Base-by-base conservation (phyloP, 2,888 invertebrate genomes). In the Punctoribates punctum region DNA sequence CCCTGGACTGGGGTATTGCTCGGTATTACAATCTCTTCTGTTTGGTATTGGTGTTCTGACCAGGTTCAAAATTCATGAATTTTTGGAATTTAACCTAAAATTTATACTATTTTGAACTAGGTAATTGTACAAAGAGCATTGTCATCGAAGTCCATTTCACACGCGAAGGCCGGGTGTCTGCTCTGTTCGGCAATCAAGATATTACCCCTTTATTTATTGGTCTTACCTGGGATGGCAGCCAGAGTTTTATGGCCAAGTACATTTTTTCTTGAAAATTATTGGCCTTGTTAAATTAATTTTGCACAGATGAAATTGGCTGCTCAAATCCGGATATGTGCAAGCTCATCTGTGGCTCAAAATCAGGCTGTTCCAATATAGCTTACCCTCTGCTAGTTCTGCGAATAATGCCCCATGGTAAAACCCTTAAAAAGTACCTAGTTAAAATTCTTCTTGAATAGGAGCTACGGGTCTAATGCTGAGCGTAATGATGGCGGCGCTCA, bases 161-260 rank as follows among this genome's bases (percentile, higher is more conserved):
- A 87, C 80, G 86, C 86, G 3, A 86, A 86, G 81, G 86, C 83
- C 6, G 86, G 86, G 2, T 84, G 85, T 42, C 83, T 86, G 70
- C 79, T 86, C 70, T 86, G 86, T 0, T 85, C 84, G 17, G 84
- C 83, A 79, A 81, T 86, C 46, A 86, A 86, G 80, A 81, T 86
- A 34, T 78, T 85, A n/a, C 86, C 86, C 5, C 80, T 87, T 48
- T 85, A 84, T 78, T 82, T 86, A 0, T 82, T 85, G 23, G 84
- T 86, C 17, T 82, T 87, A 73, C 85, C 86, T 0, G 87, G 86
- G 20, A 87, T 86, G 86, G 84, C 85, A 38, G 83, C 85, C 29
- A 79, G 86, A 46, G 82, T 86, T n/a, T 81, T 86, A 2, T 86
- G 82, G 78, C 83, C 85, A 77, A 82, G 85, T 86, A 79, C 80